Conservation (phyloP, 2,888 invertebrate species). For the Synanthedon myopaeformis region DNA sequence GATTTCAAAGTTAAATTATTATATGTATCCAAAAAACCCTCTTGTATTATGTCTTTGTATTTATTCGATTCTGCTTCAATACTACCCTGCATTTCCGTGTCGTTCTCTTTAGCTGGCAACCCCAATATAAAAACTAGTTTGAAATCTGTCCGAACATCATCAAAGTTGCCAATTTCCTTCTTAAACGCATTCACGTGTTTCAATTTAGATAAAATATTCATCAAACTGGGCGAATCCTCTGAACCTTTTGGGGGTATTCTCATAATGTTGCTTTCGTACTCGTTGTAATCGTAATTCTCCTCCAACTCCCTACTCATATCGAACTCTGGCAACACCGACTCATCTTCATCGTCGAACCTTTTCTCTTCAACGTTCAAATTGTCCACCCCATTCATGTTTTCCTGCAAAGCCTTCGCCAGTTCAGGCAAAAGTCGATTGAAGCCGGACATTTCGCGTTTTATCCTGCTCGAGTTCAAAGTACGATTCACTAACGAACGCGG, state of each 20-base stretch:
- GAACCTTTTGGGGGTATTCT: conserved; percentile 54
- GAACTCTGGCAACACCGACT: conserved; percentile 42
- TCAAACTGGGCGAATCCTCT: conserved; percentile 35
- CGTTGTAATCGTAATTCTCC: conserved; percentile 32
- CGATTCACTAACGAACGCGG: conserved; percentile 2
- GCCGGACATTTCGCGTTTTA: conserved; percentile 35
- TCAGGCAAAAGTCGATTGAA: conserved; percentile 41
- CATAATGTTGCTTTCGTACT: conserved; percentile 55
- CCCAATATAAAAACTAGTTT: conserved; percentile 71
- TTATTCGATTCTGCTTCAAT: conserved; percentile 75
- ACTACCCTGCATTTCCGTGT: conserved; percentile 70
- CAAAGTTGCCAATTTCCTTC: conserved; percentile 11
- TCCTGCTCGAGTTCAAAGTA: conserved; percentile 12
- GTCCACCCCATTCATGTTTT: conserved; percentile 16
- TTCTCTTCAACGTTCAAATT: conserved; percentile 36
- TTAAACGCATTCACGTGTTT: conserved; percentile 30
- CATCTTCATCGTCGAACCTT: conserved; percentile 40
- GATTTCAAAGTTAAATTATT: conserved; percentile 89
- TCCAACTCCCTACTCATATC: conserved; percentile 54
- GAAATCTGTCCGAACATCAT: conserved; percentile 29
- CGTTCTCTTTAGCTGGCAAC: conserved; percentile 66
- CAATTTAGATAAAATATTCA: conserved; percentile 30
- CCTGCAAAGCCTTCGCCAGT: conserved; percentile 42
- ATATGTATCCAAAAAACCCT: conserved; percentile 85
- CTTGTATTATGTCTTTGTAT: conserved; percentile 84